These are phyloP conservation scores for Brachyhypopomus occidentalis DNA, from an alignment of 2,113 vertebrate species.

Conservation along the genomic window DNA sequence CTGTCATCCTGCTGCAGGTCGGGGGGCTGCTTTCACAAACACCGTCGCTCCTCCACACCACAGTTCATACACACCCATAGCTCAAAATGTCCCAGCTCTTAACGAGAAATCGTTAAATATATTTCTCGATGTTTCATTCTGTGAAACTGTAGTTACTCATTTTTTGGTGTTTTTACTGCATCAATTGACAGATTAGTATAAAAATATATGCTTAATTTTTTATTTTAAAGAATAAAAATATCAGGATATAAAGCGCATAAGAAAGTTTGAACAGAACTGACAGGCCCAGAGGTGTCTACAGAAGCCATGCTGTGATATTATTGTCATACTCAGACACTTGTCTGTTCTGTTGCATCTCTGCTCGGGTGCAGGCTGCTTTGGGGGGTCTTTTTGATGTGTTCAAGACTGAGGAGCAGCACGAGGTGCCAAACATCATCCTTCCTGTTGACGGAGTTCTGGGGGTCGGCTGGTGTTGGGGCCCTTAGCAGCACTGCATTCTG, in stretches of 20 bases:
- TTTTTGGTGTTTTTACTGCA: background rate
- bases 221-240: background rate
- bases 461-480: constrained; percentile 15
- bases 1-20: constrained; percentile 69
- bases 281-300: background rate
- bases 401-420: background rate
- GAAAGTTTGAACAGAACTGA: background rate
- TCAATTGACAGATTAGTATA: background rate
- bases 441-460: constrained; percentile 33
- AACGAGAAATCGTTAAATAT: background rate
- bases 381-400: constrained; percentile 4
- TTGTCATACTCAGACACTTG: background rate
- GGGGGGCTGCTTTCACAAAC: constrained; percentile 53
- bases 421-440: constrained; percentile 25
- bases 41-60: constrained; percentile 28
- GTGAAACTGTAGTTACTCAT: background rate
- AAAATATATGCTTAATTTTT: background rate
- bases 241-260: background rate
- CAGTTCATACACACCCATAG: constrained; percentile 18
- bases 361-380: background rate
- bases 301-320: background rate
- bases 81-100: background rate
- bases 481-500: background rate
- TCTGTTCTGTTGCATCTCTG: background rate
- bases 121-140: background rate